Base-by-base conservation (phyloP, 2,888 invertebrate genomes). In the Caenorhabditis sp. region DNA sequence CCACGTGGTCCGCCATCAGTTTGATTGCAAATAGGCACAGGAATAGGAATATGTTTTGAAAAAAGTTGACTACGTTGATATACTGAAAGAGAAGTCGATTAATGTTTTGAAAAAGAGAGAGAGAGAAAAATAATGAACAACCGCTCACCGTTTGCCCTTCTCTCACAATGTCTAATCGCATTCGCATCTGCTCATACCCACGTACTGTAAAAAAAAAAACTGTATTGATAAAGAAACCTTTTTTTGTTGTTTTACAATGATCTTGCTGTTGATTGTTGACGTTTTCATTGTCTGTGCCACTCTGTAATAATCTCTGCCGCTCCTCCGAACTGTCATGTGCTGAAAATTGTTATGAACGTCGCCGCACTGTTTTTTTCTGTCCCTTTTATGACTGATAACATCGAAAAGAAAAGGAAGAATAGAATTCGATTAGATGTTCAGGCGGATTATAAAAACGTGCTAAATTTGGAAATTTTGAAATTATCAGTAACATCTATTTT, bases 121-220 rank as follows among this genome's bases (percentile, higher is more conserved):
- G 31, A 31, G 31, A 53, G 53, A 20, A 53, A 57, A 57, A 25
- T 54, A 25, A 7, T 4, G 10, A 31, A 31, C 31, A 31, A 10
- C 31, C 10, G 8, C 56, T 7, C 31, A 56, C 58, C n/a, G 70
- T 66, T 52, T 70, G 70, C 17, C 70, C 63, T 57, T 70, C 63
- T 14, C 57, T 62, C 0, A 63, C 50, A 27, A 52, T 66, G 21
- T 66, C 70, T 4, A 70, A 49, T 21, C 60, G 31, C 20, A 54
- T 49, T 52, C 70, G 59, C 8, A 70, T n/a, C 17, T 70, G 65
- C n/a, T 38, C 56, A 27, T 56, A 25, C 14, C 43, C 43, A 43
- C 43, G 43, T 3, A 12, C 43, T 43, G 43, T 17, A 43, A 43
- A 12, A 5, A 43, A 31, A n/a, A n/a, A 10, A 31, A 10, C 10